Conservation (phyloP, 2,113 vertebrate genomes). For the Syrmaticus mikado region DNA sequence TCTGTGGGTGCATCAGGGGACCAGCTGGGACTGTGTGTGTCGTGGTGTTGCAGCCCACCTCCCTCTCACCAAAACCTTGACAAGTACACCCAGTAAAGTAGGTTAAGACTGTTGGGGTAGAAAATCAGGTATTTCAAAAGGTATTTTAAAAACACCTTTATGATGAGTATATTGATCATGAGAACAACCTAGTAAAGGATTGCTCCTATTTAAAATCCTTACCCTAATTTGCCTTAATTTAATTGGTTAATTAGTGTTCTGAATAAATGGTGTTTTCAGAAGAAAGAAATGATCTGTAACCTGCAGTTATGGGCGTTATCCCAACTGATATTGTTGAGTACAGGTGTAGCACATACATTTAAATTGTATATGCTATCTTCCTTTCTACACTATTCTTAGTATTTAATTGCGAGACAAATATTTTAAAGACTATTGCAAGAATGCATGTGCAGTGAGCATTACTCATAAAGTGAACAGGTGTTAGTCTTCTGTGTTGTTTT, state of each 20-base stretch:
- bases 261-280: neutral
- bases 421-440: neutral
- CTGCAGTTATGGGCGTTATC: neutral
- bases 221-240: neutral
- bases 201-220: neutral
- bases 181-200: neutral
- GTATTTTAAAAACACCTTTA: neutral
- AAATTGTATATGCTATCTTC: neutral
- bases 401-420: neutral
- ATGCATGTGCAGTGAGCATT: fast-evolving
- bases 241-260: neutral
- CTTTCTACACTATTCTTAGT: neutral
- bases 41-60: neutral
- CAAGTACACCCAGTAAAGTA: neutral
- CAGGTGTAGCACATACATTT: neutral
- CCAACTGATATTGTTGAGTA: neutral
- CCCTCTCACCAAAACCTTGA: neutral
- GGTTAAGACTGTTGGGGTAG: neutral
- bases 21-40: neutral
- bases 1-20: neutral
- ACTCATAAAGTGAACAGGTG: neutral
- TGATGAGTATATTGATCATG: neutral
- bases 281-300: neutral
- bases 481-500: neutral
- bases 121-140: neutral